Percentiles rank a stretch among this genome's conserved stretches.
phyloP scores from a whole-genome alignment of 2,113 vertebrate genomes.

The Haemorhous mexicanus region DNA sequence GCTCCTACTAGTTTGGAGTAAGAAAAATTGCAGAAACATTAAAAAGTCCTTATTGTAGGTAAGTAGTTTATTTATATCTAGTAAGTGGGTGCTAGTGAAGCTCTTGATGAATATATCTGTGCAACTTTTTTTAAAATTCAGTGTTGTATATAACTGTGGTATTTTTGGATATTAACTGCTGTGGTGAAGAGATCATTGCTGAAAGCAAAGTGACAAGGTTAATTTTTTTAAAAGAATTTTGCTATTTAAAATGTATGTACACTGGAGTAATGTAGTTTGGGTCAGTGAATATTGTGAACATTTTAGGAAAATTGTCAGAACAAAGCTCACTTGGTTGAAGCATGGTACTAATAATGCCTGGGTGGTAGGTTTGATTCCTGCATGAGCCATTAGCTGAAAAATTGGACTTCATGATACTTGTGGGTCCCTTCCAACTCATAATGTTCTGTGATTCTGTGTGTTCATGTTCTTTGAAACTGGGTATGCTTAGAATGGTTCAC shows the following conservation, averaged over 20 bases:
- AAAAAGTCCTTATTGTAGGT: neutral
- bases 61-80: conserved; percentile 4
- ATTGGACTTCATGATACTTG: neutral
- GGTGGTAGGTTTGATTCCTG: neutral
- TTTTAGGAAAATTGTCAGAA: neutral
- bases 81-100: neutral
- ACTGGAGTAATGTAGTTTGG: neutral
- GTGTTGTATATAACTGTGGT: neutral
- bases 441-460: neutral
- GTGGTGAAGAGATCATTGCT: neutral
- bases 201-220: neutral
- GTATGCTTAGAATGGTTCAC: neutral
- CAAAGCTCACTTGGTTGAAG: neutral
- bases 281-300: neutral
- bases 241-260: neutral
- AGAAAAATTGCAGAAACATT: neutral
- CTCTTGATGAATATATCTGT: neutral
- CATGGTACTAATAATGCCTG: neutral
- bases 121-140: neutral
- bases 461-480: neutral
- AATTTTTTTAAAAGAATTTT: neutral
- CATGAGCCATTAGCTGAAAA: neutral
- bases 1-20: neutral
- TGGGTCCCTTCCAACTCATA: neutral
- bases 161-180: neutral